These are phyloP conservation scores for Periparus ater DNA, from an alignment of 2,797 vertebrate species.

Conservation along the genomic window DNA sequence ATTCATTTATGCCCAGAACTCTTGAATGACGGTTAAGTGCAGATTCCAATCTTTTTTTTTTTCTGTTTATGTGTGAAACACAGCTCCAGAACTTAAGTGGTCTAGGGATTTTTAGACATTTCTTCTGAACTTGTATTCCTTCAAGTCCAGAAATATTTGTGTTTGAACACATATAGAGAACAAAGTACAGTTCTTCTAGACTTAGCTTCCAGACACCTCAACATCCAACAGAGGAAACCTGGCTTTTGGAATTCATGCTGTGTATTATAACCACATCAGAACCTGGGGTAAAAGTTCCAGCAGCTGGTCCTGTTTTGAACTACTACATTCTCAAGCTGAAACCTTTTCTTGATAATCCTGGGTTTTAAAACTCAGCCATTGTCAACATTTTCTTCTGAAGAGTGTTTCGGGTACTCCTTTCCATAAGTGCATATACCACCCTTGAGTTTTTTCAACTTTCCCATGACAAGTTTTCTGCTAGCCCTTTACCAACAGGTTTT, in stretches of 20 bases:
- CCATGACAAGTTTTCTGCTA: neutral
- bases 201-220: neutral
- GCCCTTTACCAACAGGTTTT: neutral
- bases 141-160: neutral
- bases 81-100: neutral
- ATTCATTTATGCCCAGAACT: neutral
- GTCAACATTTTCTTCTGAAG: neutral
- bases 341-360: neutral
- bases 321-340: neutral
- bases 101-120: neutral
- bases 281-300: neutral
- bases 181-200: neutral
- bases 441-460: neutral
- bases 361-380: neutral
- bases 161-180: neutral
- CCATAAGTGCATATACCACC: neutral
- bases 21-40: fast-evolving
- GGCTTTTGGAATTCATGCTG: neutral
- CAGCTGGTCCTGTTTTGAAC: neutral
- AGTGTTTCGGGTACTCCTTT: neutral
- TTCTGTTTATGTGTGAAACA: neutral
- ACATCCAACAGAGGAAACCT: neutral
- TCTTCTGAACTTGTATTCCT: neutral
- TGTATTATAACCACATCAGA: neutral
- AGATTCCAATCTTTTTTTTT: neutral